phyloP scores from a whole-genome alignment of 2,797 vertebrate species.

The Hyperoplus lanceolatus region DNA sequence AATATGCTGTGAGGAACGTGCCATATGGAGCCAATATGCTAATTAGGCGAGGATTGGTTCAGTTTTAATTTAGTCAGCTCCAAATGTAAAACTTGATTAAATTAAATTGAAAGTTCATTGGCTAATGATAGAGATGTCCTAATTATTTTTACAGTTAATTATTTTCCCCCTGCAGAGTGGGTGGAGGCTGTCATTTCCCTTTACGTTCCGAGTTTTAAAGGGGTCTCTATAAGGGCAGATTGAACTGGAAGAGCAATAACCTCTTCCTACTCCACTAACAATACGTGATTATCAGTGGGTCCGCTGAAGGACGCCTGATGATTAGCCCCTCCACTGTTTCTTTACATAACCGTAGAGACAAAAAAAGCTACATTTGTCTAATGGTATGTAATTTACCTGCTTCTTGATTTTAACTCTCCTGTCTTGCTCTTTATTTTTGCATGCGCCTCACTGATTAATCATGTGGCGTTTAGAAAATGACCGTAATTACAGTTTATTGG shows the following conservation, averaged over 20 bases:
- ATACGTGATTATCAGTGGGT: slow-evolving; percentile 69
- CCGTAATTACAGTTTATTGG: slow-evolving; percentile 62
- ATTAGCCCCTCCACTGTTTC: slow-evolving; percentile 53
- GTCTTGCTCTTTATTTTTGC: slow-evolving; percentile 21
- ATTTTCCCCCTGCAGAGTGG: slow-evolving; percentile 32
- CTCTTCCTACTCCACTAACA: slow-evolving; percentile 47
- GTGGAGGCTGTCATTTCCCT: slow-evolving; percentile 39
- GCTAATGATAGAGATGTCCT: slow-evolving; percentile 34
- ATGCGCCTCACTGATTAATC: slow-evolving; percentile 63
- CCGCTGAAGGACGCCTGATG: slow-evolving; percentile 49
- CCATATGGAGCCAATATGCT: not conserved
- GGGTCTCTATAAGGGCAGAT: slow-evolving; percentile 49
- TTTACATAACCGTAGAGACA: slow-evolving; percentile 49
- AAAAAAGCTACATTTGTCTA: slow-evolving; percentile 61
- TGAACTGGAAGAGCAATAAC: slow-evolving; percentile 55
- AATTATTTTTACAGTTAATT: slow-evolving; percentile 62
- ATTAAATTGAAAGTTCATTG: slow-evolving; percentile 50
- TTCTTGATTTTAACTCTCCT: slow-evolving; percentile 41
- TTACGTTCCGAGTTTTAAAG: slow-evolving; percentile 30
- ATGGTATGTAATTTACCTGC: slow-evolving; percentile 62
- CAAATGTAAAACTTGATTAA: slow-evolving; percentile 58
- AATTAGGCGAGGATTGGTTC: not conserved
- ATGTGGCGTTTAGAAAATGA: slow-evolving; percentile 61
- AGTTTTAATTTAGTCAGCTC: slow-evolving; percentile 37
- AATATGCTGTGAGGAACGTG: not conserved